Evolutionary conservation across 2,888 invertebrate species (phyloP).

Genomic region (Aleiodes alternator): DNA sequence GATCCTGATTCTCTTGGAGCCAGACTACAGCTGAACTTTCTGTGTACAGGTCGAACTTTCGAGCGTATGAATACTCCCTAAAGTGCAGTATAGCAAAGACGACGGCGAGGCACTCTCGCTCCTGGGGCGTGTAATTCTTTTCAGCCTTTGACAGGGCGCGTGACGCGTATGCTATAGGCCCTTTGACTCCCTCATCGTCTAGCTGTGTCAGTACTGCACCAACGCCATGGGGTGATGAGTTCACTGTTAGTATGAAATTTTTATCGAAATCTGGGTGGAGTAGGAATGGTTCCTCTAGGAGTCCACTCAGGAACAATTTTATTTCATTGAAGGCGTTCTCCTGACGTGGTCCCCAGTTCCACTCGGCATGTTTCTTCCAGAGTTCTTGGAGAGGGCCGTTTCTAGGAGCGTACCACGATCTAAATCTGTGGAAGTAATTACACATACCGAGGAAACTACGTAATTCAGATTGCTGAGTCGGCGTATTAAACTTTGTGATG

Average conservation of each 20-base stretch:
- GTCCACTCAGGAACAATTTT: not conserved
- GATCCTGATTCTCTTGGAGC: not conserved
- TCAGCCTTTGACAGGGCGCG: not conserved
- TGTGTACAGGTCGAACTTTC: no score
- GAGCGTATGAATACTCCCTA: no score
- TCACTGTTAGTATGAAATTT: not conserved
- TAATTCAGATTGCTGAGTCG: slow-evolving; percentile 9
- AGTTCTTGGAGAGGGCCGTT: not conserved
- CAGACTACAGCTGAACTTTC: no score
- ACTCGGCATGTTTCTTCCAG: not conserved
- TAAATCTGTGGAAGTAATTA: not conserved
- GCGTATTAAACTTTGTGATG: not conserved
- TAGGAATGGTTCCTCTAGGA: not conserved
- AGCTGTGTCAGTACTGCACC: slow-evolving; percentile 2
- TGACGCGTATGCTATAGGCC: not conserved
- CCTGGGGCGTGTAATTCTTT: not conserved
- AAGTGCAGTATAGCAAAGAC: no score
- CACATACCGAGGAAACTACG: slow-evolving; percentile 5
- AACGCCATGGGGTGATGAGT: not conserved
- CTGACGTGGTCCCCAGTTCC: not conserved
- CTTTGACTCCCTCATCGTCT: slow-evolving; percentile 2
- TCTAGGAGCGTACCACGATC: not conserved
- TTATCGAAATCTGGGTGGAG: slow-evolving; percentile 10
- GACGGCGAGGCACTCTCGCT: no score
- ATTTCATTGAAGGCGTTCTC: slow-evolving; percentile 6